Percentiles rank a stretch among this genome's conserved stretches.
phyloP scores from a whole-genome alignment of 2,113 vertebrate genomes.

The Ameiurus melas region DNA sequence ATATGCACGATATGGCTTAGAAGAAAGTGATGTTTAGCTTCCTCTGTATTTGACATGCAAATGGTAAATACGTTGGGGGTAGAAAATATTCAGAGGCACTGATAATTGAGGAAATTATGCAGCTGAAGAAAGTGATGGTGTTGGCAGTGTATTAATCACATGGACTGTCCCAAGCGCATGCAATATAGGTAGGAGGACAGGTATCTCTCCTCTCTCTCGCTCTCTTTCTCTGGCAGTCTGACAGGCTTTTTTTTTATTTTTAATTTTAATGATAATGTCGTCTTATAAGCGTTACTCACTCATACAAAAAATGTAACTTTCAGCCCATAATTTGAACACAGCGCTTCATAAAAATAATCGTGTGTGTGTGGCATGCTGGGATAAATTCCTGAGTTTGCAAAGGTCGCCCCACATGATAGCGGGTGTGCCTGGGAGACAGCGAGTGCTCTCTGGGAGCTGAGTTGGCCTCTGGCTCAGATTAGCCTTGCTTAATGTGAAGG shows the following conservation, averaged over 20 bases:
- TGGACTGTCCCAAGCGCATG: background rate
- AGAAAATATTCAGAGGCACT: background rate
- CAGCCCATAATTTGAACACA: background rate
- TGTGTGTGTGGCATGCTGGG: constrained; percentile 22
- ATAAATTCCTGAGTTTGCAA: constrained; percentile 50
- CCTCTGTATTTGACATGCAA: constrained; percentile 6
- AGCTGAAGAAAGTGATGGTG: background rate
- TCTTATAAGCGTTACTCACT: background rate
- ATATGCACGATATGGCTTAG: background rate
- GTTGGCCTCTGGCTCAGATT: constrained; percentile 48
- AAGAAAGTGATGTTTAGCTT: constrained; percentile 11
- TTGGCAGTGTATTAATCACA: constrained; percentile 23
- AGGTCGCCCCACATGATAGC: constrained; percentile 44
- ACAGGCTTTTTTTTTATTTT: background rate
- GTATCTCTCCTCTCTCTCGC: too few species aligned
- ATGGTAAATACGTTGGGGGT: background rate
- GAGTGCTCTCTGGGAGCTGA: constrained; percentile 30
- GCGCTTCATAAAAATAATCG: background rate
- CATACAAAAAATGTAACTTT: background rate
- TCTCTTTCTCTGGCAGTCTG: background rate
- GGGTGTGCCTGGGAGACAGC: constrained; percentile 41
- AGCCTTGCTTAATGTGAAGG: constrained; percentile 40
- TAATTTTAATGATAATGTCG: background rate
- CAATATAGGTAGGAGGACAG: background rate
- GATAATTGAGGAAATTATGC: background rate